Evolutionary conservation across 2,888 invertebrate species (phyloP).

Genomic region (Salticus scenicus): DNA sequence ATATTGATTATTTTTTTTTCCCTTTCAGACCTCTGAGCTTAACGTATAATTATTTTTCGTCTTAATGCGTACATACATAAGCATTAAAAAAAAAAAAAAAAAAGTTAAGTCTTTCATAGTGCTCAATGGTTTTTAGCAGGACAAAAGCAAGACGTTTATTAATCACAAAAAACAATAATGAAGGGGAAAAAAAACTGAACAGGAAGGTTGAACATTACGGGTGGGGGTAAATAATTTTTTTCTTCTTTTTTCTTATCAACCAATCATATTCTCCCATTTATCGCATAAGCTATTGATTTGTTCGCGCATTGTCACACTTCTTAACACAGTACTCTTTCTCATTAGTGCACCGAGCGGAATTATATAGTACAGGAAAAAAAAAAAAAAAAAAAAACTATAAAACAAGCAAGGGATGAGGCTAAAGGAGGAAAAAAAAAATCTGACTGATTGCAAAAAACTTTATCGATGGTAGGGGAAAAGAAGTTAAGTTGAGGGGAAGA

Average conservation of each 20-base stretch:
- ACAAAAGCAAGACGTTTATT: conserved; percentile 54
- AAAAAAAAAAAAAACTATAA: conserved; percentile 53
- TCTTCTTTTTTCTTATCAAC: conserved; percentile 21
- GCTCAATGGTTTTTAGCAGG: conserved; percentile 24
- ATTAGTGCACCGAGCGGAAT: conserved; percentile 56
- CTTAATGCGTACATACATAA: conserved; percentile 8
- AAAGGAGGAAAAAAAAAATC: conserved; percentile 19
- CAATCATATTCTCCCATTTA: conserved; percentile 67
- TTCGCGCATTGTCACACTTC: conserved; percentile 65
- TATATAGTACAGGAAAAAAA: conserved; percentile 32
- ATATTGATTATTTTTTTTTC: conserved; percentile 22
- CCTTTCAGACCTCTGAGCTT: not conserved
- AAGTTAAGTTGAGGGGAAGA: conserved; percentile 28
- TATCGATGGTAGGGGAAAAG: conserved; percentile 37
- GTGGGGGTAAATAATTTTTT: conserved; percentile 44
- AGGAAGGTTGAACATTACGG: conserved; percentile 10
- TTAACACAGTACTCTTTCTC: conserved; percentile 44
- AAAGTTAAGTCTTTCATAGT: conserved; percentile 34
- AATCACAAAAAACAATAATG: conserved; percentile 44
- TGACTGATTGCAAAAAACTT: conserved; percentile 26
- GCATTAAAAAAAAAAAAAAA: too few species aligned
- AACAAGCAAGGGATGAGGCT: conserved; percentile 58
- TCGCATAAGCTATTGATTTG: conserved; percentile 66
- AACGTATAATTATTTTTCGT: conserved; percentile 54
- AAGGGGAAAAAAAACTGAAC: conserved; percentile 26